Base-by-base conservation (phyloP, 1,140 invertebrate genomes). In the Aleiodes sp. region DNA sequence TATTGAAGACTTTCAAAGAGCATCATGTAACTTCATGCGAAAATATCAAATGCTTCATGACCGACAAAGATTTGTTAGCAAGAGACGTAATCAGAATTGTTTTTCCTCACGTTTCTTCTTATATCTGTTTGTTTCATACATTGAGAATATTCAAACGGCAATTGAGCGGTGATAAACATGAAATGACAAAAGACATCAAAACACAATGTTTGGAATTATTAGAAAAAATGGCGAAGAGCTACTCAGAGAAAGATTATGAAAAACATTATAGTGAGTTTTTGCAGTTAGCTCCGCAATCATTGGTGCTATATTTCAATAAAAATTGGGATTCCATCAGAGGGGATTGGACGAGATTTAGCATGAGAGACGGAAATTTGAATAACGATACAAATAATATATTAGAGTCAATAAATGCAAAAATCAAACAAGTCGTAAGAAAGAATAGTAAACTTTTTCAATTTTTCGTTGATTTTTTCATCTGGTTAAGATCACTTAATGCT, bases 301-400 rank as follows among this genome's bases (percentile, higher is more conserved):
- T 70, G 2, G 0, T 21, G 31, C 19, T 56, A 9, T 70, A 73
- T 46, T 73, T 43, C 52, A 43, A 70, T 41, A 64, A 33, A n/a
- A 70, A 67, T 52, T 73, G 71, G 71, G 39, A 64, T 31, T 0
- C 2, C 28, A 70, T 70, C 21, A 70, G 46, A 57, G 19, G 41
- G n/a, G 64, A 73, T 1, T 70, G 71, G 68, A 65, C 62, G 1
- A 31, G 28, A 41, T 56, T 19, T 19, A 64, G 21, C 21, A 60
- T 70, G 3, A 33, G 33, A 24, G 9, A 56, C 33, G 33, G 9
- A 21, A 73, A 70, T 61, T 71, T 73, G 14, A 12, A 46, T n/a
- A 75, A 73, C 21, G 60, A 60, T 8, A 73, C 71, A 0, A 75
- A 73, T 37, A 73, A 75, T 10, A 28, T 66, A 35, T 8, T 75